Percentiles rank a stretch among this genome's conserved stretches.
These are phyloP conservation scores for Scaeva pyrastri DNA, from an alignment of 2,888 invertebrate genomes.

Conservation along the genomic window DNA sequence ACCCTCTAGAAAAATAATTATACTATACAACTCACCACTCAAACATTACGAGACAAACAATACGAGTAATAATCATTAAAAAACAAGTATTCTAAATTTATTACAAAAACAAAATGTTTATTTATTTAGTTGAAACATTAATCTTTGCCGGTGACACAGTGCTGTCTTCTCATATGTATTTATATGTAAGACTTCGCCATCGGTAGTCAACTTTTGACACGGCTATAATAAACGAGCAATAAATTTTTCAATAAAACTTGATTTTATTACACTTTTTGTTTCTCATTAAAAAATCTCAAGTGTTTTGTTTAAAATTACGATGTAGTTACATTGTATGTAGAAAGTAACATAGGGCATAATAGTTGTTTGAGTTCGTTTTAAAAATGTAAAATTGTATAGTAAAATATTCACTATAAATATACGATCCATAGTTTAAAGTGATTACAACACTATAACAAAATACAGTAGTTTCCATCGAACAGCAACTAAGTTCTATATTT, in stretches of 20 bases:
- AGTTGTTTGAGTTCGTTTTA: too few relatives aligned
- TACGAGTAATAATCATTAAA: background rate
- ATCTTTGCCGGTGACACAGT: background rate
- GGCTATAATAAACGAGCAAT: constrained; percentile 24
- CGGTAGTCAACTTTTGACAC: constrained; percentile 3
- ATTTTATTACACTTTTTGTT: constrained; percentile 4
- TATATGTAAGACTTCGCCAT: background rate
- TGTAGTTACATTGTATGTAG: background rate
- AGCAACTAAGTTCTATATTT: too few relatives aligned
- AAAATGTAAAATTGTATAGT: too few relatives aligned
- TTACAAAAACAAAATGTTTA: background rate
- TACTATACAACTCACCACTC: too few relatives aligned
- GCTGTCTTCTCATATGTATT: background rate
- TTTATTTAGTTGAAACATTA: constrained; percentile 15
- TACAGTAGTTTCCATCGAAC: too few relatives aligned
- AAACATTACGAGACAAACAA: too few relatives aligned
- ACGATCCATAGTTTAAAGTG: too few relatives aligned
- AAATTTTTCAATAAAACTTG: constrained; percentile 11
- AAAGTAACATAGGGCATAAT: too few relatives aligned
- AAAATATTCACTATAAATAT: too few relatives aligned
- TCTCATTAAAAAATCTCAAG: constrained; percentile 11
- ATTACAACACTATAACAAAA: too few relatives aligned
- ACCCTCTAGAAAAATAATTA: background rate
- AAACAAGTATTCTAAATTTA: constrained; percentile 14
- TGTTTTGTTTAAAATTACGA: constrained; percentile 20